A percentile compares a stretch with the other conserved stretches of the same genome.
Evolutionary conservation across 2,797 vertebrate genomes (phyloP).

Genomic region (Peromyscus eremicus): DNA sequence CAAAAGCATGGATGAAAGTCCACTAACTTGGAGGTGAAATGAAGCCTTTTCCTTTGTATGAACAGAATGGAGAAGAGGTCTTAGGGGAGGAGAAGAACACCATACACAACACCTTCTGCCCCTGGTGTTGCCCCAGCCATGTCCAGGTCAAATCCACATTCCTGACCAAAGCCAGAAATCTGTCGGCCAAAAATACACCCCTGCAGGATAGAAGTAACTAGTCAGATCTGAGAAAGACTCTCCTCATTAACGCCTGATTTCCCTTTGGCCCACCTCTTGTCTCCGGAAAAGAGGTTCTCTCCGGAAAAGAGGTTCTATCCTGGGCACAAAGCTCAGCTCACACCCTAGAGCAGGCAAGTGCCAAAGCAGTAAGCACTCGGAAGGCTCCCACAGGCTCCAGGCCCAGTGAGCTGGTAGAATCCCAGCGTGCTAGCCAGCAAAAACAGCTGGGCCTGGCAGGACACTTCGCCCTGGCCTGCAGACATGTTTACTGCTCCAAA

Average conservation of each 20-base stretch:
- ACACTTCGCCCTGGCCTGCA: not conserved
- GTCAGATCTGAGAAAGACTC: not conserved
- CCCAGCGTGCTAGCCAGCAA: not conserved
- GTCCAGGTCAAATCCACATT: not conserved
- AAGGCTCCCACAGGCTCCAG: not conserved
- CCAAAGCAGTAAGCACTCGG: not conserved
- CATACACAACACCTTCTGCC: not conserved
- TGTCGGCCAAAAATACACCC: not conserved
- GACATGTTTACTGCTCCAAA: constrained; percentile 39
- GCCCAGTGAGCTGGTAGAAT: not conserved
- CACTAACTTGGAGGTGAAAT: not conserved
- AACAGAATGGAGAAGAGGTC: not conserved
- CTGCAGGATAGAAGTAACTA: not conserved
- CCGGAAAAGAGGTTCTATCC: constrained; percentile 12
- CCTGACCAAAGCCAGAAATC: not conserved
- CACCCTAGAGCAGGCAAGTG: not conserved
- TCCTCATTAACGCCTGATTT: not conserved
- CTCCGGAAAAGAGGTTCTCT: constrained; percentile 35
- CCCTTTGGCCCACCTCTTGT: not conserved
- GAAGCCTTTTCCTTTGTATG: not conserved
- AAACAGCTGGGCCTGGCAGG: constrained; percentile 30
- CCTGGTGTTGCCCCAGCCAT: not conserved
- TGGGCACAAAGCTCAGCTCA: not conserved
- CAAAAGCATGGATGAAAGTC: not conserved
- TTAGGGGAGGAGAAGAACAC: rapidly evolving